A percentile compares a stretch with the other conserved stretches of the same genome.
Conservation (phyloP, 53 echinoderm and acorn worm species). For the Echinometra lucunter region DNA sequence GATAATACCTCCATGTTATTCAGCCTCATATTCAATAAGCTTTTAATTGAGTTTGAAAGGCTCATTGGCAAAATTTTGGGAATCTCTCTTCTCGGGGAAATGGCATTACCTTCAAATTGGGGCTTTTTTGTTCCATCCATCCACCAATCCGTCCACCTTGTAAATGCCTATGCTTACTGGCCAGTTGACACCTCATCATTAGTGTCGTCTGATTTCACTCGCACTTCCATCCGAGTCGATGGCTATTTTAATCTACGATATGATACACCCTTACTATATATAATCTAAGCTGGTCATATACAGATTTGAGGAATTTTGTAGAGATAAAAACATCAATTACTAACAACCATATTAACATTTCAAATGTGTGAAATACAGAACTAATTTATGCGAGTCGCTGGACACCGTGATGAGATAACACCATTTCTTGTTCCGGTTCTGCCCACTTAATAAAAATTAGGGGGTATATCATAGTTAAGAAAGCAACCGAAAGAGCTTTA, state of each 20-base stretch:
- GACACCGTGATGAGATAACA: not conserved
- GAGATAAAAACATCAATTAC: not conserved
- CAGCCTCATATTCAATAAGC: not conserved
- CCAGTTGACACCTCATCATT: conserved; percentile 27
- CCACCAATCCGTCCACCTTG: not conserved
- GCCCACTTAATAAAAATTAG: not conserved
- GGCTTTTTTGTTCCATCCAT: not conserved
- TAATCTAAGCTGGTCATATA: not conserved
- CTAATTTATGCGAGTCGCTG: not conserved
- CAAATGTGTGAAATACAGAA: conserved; percentile 18
- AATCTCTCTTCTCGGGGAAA: not conserved
- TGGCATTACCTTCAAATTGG: not conserved
- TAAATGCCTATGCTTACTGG: not conserved
- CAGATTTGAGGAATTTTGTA: not conserved
- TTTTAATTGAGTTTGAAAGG: not conserved
- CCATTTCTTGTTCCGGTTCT: not conserved
- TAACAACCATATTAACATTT: conserved; percentile 8
- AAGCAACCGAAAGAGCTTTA: not conserved
- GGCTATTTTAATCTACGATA: not conserved
- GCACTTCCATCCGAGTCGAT: conserved; percentile 2
- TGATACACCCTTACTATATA: conserved; percentile 31
- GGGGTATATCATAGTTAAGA: not conserved
- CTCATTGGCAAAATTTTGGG: not conserved
- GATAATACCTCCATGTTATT: too few species aligned
- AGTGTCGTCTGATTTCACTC: not conserved